Evolutionary conservation across 1,140 invertebrate genomes (phyloP).

Genomic region (Chelonus insularis): DNA sequence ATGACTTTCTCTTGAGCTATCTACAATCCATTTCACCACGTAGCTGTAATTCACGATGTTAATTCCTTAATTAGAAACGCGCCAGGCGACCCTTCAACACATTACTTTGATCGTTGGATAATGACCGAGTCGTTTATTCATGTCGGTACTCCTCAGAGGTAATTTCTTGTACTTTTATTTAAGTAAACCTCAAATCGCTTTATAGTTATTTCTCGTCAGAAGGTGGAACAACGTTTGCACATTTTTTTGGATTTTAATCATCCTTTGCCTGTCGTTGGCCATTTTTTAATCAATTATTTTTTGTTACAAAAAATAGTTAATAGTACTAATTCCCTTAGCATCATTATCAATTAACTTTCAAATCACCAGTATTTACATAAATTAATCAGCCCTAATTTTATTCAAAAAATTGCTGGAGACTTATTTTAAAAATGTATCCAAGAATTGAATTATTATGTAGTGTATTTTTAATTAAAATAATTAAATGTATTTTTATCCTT

Average conservation of each 20-base stretch:
- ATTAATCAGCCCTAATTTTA: too few species aligned
- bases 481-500: too few species aligned
- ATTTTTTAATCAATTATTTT: too few species aligned
- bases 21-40: slow-evolving; percentile 20
- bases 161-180: not conserved
- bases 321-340: too few species aligned
- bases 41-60: slow-evolving; percentile 22
- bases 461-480: too few species aligned
- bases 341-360: too few species aligned
- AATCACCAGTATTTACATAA: too few species aligned
- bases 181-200: slow-evolving; percentile 10
- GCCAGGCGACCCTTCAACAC: slow-evolving; percentile 23
- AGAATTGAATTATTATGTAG: too few species aligned
- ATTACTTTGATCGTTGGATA: slow-evolving; percentile 24
- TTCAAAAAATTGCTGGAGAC: too few species aligned
- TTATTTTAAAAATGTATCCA: too few species aligned
- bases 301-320: too few species aligned
- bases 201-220: slow-evolving; percentile 3
- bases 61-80: slow-evolving; percentile 24
- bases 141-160: slow-evolving; percentile 17
- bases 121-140: slow-evolving; percentile 22
- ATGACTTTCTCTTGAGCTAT: slow-evolving; percentile 13
- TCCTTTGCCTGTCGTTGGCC: too few species aligned
- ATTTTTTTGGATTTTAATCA: not conserved
- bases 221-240: not conserved